A percentile compares a stretch with the other conserved stretches of the same genome.
Conservation (phyloP, 1,140 invertebrate species). For the Polyergus mexicanus region DNA sequence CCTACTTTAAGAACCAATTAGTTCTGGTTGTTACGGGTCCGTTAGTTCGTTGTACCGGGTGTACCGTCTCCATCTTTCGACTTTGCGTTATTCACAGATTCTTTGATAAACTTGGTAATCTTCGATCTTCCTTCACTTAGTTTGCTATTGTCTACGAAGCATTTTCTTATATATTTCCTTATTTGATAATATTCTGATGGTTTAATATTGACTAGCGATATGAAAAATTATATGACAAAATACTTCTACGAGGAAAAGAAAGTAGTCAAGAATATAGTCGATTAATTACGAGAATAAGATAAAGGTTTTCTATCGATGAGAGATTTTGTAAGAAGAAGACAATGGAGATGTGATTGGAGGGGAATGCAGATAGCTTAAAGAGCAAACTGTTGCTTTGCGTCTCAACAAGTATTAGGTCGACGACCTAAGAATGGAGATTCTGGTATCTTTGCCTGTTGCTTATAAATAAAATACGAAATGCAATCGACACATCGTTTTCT, state of each 20-base stretch:
- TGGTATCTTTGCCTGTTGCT: constrained; percentile 8
- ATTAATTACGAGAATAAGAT: constrained; percentile 36
- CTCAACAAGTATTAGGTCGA: constrained; percentile 84
- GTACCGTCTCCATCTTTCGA: neutral
- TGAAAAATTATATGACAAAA: neutral
- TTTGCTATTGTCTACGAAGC: neutral
- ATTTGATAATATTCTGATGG: neutral
- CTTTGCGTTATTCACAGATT: constrained; percentile 23
- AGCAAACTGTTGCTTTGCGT: constrained; percentile 86
- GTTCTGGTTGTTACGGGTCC: constrained; percentile 38
- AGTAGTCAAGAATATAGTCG: neutral
- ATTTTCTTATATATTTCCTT: neutral
- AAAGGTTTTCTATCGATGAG: constrained; percentile 9
- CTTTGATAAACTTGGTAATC: constrained; percentile 9
- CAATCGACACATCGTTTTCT: neutral
- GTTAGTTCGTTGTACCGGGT: neutral
- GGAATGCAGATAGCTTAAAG: constrained; percentile 73
- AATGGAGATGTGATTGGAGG: neutral
- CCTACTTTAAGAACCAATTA: constrained; percentile 62
- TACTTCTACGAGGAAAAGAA: neutral
- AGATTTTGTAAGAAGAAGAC: constrained; percentile 13
- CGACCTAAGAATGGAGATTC: constrained; percentile 33
- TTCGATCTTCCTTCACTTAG: neutral
- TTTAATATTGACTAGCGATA: neutral
- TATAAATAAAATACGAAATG: neutral